Evolutionary conservation across 1,140 invertebrate species (phyloP).

Genomic region (Atta cephalotes): DNA sequence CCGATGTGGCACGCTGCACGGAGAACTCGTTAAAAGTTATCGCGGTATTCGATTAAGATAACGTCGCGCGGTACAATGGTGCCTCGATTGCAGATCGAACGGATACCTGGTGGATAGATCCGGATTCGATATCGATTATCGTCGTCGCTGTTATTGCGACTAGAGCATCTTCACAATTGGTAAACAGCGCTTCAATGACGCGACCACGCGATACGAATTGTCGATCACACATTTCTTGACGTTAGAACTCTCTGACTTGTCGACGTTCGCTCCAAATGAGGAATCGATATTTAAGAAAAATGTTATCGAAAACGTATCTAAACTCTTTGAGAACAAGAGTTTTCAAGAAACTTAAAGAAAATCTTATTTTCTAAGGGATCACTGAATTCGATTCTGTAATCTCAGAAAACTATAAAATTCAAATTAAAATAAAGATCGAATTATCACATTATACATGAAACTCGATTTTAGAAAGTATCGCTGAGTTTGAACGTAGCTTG

Average conservation of each 20-base stretch:
- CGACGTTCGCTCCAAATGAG: neutral
- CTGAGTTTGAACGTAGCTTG: no score
- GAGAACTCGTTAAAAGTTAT: constrained; percentile 73
- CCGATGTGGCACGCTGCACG: constrained; percentile 28
- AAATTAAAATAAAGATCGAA: no score
- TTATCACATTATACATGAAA: no score
- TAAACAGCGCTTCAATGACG: constrained; percentile 15
- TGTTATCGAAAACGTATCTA: neutral
- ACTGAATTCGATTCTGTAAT: no score
- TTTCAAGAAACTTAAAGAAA: no score
- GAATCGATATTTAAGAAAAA: neutral
- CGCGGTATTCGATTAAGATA: constrained; percentile 53
- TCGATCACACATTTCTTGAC: constrained; percentile 19
- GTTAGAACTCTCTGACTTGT: neutral
- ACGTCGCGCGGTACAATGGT: constrained; percentile 19
- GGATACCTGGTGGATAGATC: constrained; percentile 12
- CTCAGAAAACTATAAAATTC: no score
- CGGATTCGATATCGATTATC: constrained; percentile 49
- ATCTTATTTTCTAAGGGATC: no score
- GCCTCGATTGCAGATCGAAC: neutral
- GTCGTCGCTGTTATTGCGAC: constrained; percentile 10
- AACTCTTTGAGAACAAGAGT: no score
- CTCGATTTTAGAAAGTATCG: no score
- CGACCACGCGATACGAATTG: constrained; percentile 25
- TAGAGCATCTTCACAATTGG: constrained; percentile 6